Evolutionary conservation across 2,888 invertebrate genomes (phyloP), one percentile per base, ranked within the genome.

Genomic region (Dryomyza anilis): DNA sequence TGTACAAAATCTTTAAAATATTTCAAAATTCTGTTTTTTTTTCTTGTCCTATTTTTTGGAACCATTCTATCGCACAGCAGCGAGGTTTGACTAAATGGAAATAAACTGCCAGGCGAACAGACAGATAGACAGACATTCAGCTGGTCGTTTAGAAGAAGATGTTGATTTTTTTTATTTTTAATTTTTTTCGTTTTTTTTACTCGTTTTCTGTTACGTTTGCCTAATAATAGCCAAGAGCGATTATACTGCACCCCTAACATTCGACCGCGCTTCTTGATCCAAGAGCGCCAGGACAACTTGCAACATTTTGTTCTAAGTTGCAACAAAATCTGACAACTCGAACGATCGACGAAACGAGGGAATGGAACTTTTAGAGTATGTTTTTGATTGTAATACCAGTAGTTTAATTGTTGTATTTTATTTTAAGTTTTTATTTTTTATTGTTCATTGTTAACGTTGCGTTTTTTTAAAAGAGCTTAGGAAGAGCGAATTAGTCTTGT

Each of bases 141-240:
- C 8, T 21, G 23, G 23, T 23, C 48, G 23, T 14, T 16, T 12
- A 33, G 33, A 39, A 39, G n/a, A 39, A 2, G 39, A 14, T 7
- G 3, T 39, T 39, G 39, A 5, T 14, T 5, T 21, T 14, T 50
- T 50, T 10, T 1, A 25, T 25, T 27, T 50, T 21, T 50, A 5
- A 1, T 46, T 45, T n/a, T 21, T 21, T 3, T 2, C 25, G 12
- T 25, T 50, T n/a, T 25, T 50, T 12, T 39, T 39, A 39, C 23
- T 48, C 7, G 23, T 59, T 59, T 59, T 59, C 30, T 58, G 45
- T 46, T 59, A 30, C 30, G 21, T 29, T 25, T 14, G 16, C 59
- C 48, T 59, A 59, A 59, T 59, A 59, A 59, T 33, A 59, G 59
- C 59, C 59, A 46, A 33, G 12, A 59, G 59, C 59, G 30, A 59